Percentiles rank a stretch among this genome's conserved stretches.
These are phyloP conservation scores for Blomia tropicalis DNA, from an alignment of 2,888 invertebrate species.

Conservation along the genomic window DNA sequence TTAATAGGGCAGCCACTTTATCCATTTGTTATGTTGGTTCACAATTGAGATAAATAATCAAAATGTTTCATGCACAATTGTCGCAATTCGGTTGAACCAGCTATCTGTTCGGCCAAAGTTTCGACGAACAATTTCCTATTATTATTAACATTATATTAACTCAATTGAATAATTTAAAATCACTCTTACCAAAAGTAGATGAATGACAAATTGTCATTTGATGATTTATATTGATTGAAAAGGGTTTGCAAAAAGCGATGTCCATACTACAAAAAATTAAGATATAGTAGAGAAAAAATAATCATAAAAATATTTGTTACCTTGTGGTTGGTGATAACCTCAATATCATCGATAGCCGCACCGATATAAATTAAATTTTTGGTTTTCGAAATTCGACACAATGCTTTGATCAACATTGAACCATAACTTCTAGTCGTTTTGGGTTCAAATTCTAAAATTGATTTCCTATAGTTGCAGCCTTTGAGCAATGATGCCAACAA, in stretches of 20 bases:
- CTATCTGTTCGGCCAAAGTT: neutral
- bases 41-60: neutral
- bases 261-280: conserved; percentile 1
- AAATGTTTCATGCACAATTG: neutral
- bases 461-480: neutral
- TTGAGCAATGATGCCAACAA: conserved; percentile 12
- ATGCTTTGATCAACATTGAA: conserved; percentile 2
- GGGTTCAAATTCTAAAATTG: too few relatives aligned
- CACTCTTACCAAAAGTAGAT: conserved; percentile 4
- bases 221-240: conserved; percentile 10
- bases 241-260: neutral
- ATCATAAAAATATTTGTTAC: neutral
- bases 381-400: neutral
- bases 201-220: conserved; percentile 6
- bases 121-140: conserved; percentile 10
- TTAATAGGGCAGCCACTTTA: too few relatives aligned
- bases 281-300: too few relatives aligned
- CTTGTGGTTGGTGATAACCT: neutral
- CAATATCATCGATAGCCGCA: neutral
- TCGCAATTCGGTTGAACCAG: neutral
- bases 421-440: neutral
- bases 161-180: neutral
- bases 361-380: neutral
- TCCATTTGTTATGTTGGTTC: too few relatives aligned
- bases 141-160: conserved; percentile 1